These are phyloP conservation scores for Zaprionus africanus DNA, from an alignment of 1,140 invertebrate genomes.

Conservation along the genomic window DNA sequence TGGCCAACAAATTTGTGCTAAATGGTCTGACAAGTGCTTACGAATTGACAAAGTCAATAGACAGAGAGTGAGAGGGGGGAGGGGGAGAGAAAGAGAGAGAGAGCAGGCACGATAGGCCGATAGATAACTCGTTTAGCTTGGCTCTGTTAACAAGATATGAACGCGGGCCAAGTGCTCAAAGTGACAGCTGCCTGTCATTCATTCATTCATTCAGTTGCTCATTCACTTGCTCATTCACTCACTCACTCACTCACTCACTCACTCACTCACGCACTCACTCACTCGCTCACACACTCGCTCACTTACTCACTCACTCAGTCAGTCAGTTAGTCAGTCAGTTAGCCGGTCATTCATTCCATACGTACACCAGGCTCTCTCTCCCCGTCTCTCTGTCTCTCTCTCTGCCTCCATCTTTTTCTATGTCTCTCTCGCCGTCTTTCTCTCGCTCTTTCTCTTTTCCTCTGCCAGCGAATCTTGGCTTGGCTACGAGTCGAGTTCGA, in stretches of 20 bases:
- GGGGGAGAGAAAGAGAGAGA: neutral
- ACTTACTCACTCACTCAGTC: constrained; percentile 45
- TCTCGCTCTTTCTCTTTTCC: constrained; percentile 1
- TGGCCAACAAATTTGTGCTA: constrained; percentile 45
- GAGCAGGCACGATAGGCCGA: neutral
- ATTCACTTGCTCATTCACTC: constrained; percentile 24
- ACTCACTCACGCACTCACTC: constrained; percentile 30
- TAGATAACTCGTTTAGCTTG: constrained; percentile 30
- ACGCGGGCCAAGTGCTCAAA: constrained; percentile 21
- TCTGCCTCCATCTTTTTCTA: constrained; percentile 3
- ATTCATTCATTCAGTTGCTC: constrained; percentile 35
- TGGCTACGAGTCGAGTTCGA: constrained; percentile 74
- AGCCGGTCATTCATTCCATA: constrained; percentile 28
- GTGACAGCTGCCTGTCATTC: constrained; percentile 44
- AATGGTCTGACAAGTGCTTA: constrained; percentile 40
- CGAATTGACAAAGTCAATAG: constrained; percentile 48
- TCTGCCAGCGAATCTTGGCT: constrained; percentile 63
- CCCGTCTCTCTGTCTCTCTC: neutral
- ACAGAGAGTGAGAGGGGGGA: neutral
- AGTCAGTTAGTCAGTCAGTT: constrained; percentile 29
- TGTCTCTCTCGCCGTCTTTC: constrained; percentile 9
- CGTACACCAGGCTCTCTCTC: constrained; percentile 15
- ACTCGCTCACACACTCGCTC: constrained; percentile 46
- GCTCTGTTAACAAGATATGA: constrained; percentile 28
- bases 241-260: constrained; percentile 27